Conservation (phyloP, 1,140 invertebrate genomes). For the Magallana gigas region DNA sequence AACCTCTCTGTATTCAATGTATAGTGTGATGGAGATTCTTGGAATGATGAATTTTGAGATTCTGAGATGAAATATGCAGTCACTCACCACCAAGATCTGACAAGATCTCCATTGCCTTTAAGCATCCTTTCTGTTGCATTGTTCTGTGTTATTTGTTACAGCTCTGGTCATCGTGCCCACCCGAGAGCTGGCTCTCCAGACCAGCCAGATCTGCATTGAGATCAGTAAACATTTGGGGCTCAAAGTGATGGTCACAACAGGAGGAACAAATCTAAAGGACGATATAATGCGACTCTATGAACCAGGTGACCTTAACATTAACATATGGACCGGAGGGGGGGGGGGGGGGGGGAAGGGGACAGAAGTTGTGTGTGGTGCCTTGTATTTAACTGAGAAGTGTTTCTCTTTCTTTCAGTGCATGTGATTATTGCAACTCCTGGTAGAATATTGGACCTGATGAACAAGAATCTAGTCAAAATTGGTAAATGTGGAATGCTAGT, state of each 20-base stretch:
- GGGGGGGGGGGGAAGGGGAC: too few species aligned
- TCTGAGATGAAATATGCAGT: too few species aligned
- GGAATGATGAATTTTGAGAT: too few species aligned
- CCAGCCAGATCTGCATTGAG: slow-evolving; percentile 99
- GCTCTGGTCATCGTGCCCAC: slow-evolving; percentile 99
- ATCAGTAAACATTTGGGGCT: slow-evolving; percentile 89
- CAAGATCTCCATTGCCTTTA: too few species aligned
- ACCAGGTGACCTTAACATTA: slow-evolving; percentile 82
- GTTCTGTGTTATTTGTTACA: slow-evolving; percentile 73
- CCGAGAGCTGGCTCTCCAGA: slow-evolving; percentile 98
- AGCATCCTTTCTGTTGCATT: too few species aligned
- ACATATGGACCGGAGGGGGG: too few species aligned
- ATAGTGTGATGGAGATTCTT: not conserved
- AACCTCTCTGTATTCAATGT: not conserved
- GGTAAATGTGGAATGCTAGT: slow-evolving; percentile 97
- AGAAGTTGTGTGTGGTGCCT: too few species aligned
- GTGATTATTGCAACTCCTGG: slow-evolving; percentile 99
- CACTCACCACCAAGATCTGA: too few species aligned
- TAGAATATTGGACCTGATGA: slow-evolving; percentile 99
- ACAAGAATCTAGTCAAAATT: slow-evolving; percentile 97
- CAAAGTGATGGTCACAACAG: slow-evolving; percentile 98
- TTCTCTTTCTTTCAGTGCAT: slow-evolving; percentile 87
- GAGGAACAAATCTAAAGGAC: slow-evolving; percentile 98
- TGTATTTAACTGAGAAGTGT: too few species aligned
- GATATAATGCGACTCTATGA: slow-evolving; percentile 99